A percentile compares a stretch with the other conserved stretches of the same genome.
phyloP scores from a whole-genome alignment of 2,888 invertebrate genomes.

The Diabrotica balteata region DNA sequence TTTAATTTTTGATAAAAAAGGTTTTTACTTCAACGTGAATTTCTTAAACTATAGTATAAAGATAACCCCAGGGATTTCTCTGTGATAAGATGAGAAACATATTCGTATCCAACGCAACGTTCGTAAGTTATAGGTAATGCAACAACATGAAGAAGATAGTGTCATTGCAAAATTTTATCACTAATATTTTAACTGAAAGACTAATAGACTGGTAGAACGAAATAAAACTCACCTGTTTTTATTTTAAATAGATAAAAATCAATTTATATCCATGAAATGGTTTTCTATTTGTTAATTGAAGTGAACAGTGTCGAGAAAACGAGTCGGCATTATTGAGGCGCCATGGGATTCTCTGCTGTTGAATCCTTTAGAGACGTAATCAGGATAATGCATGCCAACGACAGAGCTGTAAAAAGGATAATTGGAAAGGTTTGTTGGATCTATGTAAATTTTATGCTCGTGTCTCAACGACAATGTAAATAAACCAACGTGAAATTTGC shows the following conservation, averaged over 20 bases:
- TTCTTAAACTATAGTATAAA: no score
- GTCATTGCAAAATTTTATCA: no score
- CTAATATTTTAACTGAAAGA: no score
- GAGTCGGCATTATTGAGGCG: conserved; percentile 26
- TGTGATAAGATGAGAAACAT: no score
- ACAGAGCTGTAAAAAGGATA: conserved; percentile 43
- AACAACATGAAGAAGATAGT: no score
- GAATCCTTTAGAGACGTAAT: conserved; percentile 41
- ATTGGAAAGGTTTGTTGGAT: conserved; percentile 50
- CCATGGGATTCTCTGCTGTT: conserved; percentile 27
- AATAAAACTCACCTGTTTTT: background rate
- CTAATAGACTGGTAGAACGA: no score
- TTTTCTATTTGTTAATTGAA: conserved; percentile 22
- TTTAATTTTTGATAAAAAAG: no score
- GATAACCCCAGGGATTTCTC: no score
- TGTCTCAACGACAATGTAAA: conserved; percentile 27
- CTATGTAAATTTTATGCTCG: conserved; percentile 48
- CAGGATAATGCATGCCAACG: conserved; percentile 47
- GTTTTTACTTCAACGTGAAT: no score
- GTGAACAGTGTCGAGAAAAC: conserved; percentile 25
- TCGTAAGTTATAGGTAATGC: no score
- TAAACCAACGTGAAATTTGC: conserved; percentile 22
- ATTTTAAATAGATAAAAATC: conserved; percentile 9
- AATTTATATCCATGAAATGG: conserved; percentile 1
- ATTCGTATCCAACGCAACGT: no score